These are phyloP conservation scores for Drosophila seclusa DNA, from an alignment of 2,888 invertebrate genomes.

Conservation along the genomic window DNA sequence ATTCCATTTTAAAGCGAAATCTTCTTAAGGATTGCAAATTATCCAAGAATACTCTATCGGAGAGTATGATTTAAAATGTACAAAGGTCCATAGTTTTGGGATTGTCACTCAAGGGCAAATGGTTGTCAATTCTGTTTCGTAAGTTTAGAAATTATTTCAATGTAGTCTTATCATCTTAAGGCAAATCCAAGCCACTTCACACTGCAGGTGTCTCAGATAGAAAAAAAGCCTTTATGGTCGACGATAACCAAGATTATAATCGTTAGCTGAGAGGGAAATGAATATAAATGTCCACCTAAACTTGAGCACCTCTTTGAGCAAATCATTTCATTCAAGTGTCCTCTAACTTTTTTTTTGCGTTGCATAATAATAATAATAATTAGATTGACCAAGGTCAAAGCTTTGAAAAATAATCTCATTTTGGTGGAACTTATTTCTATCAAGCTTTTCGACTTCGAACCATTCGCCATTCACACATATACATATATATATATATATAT, in stretches of 20 bases:
- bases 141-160: not conserved
- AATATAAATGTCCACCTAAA: not conserved
- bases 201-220: not conserved
- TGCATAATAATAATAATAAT: not conserved
- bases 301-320: not conserved
- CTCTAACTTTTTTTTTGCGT: not conserved
- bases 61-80: not conserved
- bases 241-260: not conserved
- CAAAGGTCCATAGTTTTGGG: not conserved
- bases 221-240: not conserved
- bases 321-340: not conserved
- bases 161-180: conserved; percentile 5
- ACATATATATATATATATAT: not conserved
- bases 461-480: not conserved
- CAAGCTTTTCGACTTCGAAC: not conserved
- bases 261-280: not conserved
- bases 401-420: not conserved
- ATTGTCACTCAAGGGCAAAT: not conserved
- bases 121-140: not conserved
- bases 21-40: not conserved
- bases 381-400: not conserved
- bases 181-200: conserved; percentile 1
- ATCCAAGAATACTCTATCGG: not conserved
- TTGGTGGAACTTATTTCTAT: not conserved
- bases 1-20: not conserved